phyloP scores from a whole-genome alignment of 2,888 invertebrate genomes.

The Lasioglossum leucozonium region DNA sequence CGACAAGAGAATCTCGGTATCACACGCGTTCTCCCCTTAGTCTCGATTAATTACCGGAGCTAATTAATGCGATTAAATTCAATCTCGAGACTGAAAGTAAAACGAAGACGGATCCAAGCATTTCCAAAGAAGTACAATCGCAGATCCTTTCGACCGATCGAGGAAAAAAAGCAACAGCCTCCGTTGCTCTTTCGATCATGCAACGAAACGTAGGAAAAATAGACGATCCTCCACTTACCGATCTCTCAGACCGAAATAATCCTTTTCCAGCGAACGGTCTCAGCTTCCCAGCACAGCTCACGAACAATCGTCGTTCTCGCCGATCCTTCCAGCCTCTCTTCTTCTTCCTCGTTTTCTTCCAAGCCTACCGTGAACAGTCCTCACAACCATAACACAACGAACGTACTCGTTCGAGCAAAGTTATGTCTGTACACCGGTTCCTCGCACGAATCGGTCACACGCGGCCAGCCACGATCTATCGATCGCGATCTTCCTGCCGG shows the following conservation, averaged over 20 bases:
- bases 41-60: not conserved
- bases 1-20: not conserved
- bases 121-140: not conserved
- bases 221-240: conserved; percentile 51
- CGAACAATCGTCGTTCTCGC: not conserved
- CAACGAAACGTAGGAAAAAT: not conserved
- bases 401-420: conserved; percentile 31
- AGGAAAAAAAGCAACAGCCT: not conserved
- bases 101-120: not conserved
- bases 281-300: not conserved
- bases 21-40: not conserved
- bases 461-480: conserved; percentile 18
- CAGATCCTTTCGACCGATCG: not conserved
- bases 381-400: conserved; percentile 74
- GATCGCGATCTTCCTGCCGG: not conserved
- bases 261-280: conserved; percentile 13
- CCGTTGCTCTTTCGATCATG: not conserved
- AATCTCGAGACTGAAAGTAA: not conserved
- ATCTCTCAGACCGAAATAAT: conserved; percentile 38
- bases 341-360: conserved; percentile 66
- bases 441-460: conserved; percentile 43
- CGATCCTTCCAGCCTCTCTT: conserved; percentile 32
- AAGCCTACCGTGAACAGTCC: conserved; percentile 58
- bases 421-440: conserved; percentile 24
- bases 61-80: not conserved